Conservation (phyloP, 2,888 invertebrate genomes). For the Galerucella pusilla region DNA sequence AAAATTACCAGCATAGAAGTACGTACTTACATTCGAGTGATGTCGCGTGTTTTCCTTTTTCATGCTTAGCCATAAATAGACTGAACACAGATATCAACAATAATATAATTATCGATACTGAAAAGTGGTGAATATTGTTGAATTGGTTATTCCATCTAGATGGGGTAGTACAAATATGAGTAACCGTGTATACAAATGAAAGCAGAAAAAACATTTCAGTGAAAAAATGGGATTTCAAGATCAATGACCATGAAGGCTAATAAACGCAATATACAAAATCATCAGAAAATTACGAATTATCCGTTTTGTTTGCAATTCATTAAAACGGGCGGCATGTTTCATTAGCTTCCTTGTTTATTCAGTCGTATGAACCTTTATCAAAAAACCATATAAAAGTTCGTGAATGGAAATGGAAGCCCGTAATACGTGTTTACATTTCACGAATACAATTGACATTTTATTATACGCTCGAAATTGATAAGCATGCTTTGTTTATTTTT, state of each 20-base stretch:
- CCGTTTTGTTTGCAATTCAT: slow-evolving; percentile 37
- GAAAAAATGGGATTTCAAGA: neutral
- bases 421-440: slow-evolving; percentile 22
- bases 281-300: slow-evolving; percentile 20
- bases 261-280: slow-evolving; percentile 10
- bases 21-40: too few relatives aligned
- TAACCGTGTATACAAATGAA: neutral
- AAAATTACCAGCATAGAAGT: too few relatives aligned
- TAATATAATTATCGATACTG: too few relatives aligned
- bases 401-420: slow-evolving; percentile 19
- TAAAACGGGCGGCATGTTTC: slow-evolving; percentile 32
- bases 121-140: too few relatives aligned
- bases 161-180: neutral
- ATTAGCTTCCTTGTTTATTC: slow-evolving; percentile 40
- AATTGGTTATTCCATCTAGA: too few relatives aligned
- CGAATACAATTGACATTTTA: slow-evolving; percentile 27
- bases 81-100: too few relatives aligned
- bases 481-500: slow-evolving; percentile 16
- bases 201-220: neutral
- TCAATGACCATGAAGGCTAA: neutral
- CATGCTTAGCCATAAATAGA: too few relatives aligned
- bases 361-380: slow-evolving; percentile 26
- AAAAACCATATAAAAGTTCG: slow-evolving; percentile 32
- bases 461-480: slow-evolving; percentile 20
- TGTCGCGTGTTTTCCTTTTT: too few relatives aligned